Base-by-base conservation (phyloP, 2,888 invertebrate genomes). In the Orthosia cruda region DNA sequence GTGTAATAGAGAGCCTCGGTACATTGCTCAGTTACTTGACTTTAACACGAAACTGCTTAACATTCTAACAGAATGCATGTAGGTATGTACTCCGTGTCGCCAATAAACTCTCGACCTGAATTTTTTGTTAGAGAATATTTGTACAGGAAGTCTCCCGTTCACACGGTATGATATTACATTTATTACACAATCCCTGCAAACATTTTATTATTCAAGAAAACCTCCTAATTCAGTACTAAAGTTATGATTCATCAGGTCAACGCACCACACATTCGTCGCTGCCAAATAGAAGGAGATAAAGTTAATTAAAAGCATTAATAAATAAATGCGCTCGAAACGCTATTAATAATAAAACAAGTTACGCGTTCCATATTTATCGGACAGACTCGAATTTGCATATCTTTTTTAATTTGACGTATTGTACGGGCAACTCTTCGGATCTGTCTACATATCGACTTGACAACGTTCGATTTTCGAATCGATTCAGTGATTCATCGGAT, bases 221-320 rank as follows among this genome's bases (percentile, higher is more conserved):
- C 81, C 72, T 84, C 86, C 85, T 80, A 89, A 87, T 87, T 86
- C 84, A 81, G 87, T 87, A 75, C 74, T 74, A 83, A 81, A 87
- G 64, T 78, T 77, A 89, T 90, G 91, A 91, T 87, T 91, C 95
- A 94, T 83, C 91, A 86, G 94, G 94, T 95, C 95, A 95, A 93
- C 89, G 95, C 85, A 89, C 95, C 87, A 82, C 74, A 82, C 90
- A 91, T 91, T 90, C 91, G 89, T 89, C 88, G 91, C 92, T 89
- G 89, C 93, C 92, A 90, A 94, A 95, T 95, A 95, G 93, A 93
- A 92, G 89, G 92, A 94, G 93, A 94, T 94, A 94, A 94, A 93
- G 91, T 93, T 95, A 94, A 96, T 95, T 95, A 95, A 95, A 95
- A 93, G 92, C 94, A 94, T 93, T 93, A 93, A 95, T 95, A 96